phyloP scores from a whole-genome alignment of 2,797 vertebrate species.

The Fratercula arctica region DNA sequence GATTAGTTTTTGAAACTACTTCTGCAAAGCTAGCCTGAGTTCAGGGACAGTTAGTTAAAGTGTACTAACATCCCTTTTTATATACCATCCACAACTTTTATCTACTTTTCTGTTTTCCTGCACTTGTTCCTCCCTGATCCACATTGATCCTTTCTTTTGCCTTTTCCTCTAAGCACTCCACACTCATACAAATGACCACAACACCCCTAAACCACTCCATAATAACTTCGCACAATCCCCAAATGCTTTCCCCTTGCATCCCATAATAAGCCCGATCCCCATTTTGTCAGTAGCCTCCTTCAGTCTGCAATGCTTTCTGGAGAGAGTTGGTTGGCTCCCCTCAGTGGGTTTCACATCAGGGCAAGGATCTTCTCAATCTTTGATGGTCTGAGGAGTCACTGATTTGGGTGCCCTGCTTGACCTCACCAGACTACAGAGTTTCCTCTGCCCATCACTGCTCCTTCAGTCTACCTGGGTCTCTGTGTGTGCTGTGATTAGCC shows the following conservation, averaged over 20 bases:
- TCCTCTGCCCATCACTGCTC: neutral
- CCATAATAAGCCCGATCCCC: too few species aligned
- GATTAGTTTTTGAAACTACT: neutral
- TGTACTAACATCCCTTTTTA: neutral
- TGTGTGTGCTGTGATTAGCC: neutral
- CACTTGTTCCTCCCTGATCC: neutral
- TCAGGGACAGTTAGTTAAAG: neutral
- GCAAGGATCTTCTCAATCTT: neutral
- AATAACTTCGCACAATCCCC: neutral
- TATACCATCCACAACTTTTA: neutral
- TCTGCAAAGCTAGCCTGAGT: neutral
- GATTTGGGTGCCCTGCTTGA: neutral
- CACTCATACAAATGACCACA: neutral
- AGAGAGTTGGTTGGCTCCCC: rapidly evolving
- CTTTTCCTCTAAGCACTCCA: neutral
- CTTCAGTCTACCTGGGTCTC: neutral
- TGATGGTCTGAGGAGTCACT: too few species aligned
- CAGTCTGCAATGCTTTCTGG: neutral
- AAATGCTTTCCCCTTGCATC: neutral
- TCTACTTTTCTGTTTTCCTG: neutral
- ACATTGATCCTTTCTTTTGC: neutral
- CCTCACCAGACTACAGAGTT: neutral
- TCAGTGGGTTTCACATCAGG: neutral
- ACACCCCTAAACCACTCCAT: neutral
- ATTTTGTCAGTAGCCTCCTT: neutral